These are phyloP conservation scores for Nothocercus julius DNA, from an alignment of 2,113 vertebrate species.

Conservation along the genomic window DNA sequence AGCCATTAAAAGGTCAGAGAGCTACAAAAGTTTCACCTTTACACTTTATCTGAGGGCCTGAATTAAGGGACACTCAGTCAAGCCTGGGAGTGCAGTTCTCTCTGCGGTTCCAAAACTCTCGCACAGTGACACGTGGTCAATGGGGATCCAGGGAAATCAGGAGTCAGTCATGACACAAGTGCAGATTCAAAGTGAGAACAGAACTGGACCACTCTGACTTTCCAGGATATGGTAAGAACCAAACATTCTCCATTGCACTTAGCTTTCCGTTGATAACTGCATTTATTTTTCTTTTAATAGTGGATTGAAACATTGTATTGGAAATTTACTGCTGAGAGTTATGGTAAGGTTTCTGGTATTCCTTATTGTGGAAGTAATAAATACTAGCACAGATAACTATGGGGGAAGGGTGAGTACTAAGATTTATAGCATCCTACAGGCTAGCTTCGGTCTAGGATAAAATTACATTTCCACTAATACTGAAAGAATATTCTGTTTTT, in stretches of 20 bases:
- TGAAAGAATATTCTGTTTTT: not conserved
- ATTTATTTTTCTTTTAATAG: not conserved
- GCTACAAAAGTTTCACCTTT: rapidly evolving
- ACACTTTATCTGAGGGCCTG: rapidly evolving
- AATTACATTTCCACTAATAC: not conserved
- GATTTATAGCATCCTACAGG: not conserved
- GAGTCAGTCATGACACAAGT: rapidly evolving
- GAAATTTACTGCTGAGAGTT: not conserved
- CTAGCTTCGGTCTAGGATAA: not conserved
- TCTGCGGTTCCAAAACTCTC: rapidly evolving
- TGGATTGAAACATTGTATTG: not conserved
- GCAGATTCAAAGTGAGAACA: not conserved
- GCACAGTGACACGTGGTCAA: rapidly evolving
- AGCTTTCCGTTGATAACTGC: not conserved
- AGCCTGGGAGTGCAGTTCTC: not conserved
- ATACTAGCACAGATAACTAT: not conserved
- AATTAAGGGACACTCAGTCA: rapidly evolving
- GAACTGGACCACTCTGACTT: not conserved
- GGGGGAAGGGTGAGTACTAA: not conserved
- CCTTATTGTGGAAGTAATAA: not conserved
- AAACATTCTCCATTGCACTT: not conserved
- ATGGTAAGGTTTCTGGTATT: not conserved
- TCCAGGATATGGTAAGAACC: not conserved
- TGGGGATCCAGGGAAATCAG: rapidly evolving
- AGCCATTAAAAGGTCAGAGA: no score